Conservation (phyloP, 1,140 invertebrate genomes). For the Magallana angulata region DNA sequence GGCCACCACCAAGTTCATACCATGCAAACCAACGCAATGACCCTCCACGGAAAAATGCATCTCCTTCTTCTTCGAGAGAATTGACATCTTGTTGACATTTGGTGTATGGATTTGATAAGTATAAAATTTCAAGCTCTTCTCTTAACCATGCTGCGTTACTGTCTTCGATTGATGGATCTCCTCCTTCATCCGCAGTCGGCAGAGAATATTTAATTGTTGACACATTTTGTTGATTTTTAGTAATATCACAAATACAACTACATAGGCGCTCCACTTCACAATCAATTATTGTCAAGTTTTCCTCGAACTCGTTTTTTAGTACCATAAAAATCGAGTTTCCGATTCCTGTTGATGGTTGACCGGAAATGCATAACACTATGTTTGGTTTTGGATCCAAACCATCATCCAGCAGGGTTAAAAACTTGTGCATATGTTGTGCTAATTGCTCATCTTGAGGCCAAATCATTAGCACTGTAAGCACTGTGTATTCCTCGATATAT, state of each 20-base stretch:
- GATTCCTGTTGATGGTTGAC: not conserved
- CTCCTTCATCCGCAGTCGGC: constrained; percentile 40
- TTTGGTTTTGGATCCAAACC: constrained; percentile 49
- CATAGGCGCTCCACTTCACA: constrained; percentile 24
- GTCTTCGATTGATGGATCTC: constrained; percentile 44
- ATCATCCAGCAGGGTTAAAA: constrained; percentile 51
- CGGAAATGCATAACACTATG: constrained; percentile 52
- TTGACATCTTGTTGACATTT: constrained; percentile 46
- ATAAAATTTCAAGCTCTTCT: constrained; percentile 66
- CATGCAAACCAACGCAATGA: constrained; percentile 62
- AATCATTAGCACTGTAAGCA: constrained; percentile 56
- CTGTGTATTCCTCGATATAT: constrained; percentile 63
- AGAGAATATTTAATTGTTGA: constrained; percentile 29
- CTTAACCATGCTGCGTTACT: constrained; percentile 60
- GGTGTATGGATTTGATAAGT: constrained; percentile 52
- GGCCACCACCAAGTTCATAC: constrained; percentile 55
- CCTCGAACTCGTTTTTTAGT: constrained; percentile 32
- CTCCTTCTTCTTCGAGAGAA: constrained; percentile 57
- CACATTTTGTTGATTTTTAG: not conserved
- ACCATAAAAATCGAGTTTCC: not conserved
- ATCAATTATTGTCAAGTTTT: constrained; percentile 45
- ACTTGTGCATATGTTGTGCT: constrained; percentile 55
- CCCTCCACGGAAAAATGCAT: constrained; percentile 64
- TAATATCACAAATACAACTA: not conserved
- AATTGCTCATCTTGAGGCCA: constrained; percentile 56